Base-by-base conservation (phyloP, 1,140 invertebrate genomes). In the Ips typographus region DNA sequence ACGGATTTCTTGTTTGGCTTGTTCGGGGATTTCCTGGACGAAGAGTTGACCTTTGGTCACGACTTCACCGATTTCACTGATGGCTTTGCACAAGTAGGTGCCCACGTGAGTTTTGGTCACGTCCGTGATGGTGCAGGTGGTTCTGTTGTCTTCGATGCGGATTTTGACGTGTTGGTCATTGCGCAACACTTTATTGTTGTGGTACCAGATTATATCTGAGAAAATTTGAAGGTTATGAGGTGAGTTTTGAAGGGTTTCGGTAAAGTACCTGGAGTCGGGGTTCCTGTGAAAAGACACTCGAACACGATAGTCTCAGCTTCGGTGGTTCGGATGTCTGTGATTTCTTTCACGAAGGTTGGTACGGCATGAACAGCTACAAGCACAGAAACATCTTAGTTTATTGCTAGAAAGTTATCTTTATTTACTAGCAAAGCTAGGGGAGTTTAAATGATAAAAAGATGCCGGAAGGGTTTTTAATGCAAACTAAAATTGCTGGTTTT, bases 201-300 rank as follows among this genome's bases (percentile, higher is more conserved):
- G 91, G 80, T 92, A 95, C 95, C 95, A 98, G 73, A 91, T 88
- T 71, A 96, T 88, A 84, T 93, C 91, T 90, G 80, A 66, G 86
- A 83, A 69, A 55, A 72, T 69, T 2, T 51, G 38, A 39, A n/a
- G 43, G 8, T 40, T 41, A 39, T 5, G 56, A 49, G 39, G 44
- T 36, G 2, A 70, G 60, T 59, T 41, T 6, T 55, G n/a, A 65
- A 58, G 8, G 41, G 5, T 36, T 55, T 57, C 5, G 36, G 8
- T 40, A 40, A 43, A 62, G 80, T 86, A 93, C 91, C 90, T 88
- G 94, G 94, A 74, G 79, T 82, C 59, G 94, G 94, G 78, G 90
- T 92, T 81, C 94, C 94, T 60, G 89, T 89, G 79, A 91, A 94
- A 61, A 85, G 77, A 72, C 90, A 89, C 81, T 92, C 89, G 77